phyloP scores from a whole-genome alignment of 2,113 vertebrate species.

The rabbit (Oryctolagus cuniculus) region mOryCun1.1 NC_091434.1:1054001-1054500 shows the following conservation, averaged over 20 bases:
- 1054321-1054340: not conserved
- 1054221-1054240: accelerated
- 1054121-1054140: no score
- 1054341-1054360: not conserved
- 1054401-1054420: no score
- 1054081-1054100: not conserved
- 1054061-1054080: no score
- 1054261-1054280: not conserved
- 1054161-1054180: not conserved
- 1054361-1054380: not conserved
- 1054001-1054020: accelerated
- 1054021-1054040: no score
- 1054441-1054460: not conserved
- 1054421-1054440: not conserved
- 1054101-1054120: not conserved
- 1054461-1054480: not conserved
- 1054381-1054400: not conserved
- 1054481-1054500: not conserved
- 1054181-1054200: not conserved
- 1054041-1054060: not conserved
- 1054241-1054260: accelerated
- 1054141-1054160: not conserved
- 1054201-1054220: not conserved
- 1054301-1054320: accelerated
- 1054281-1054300: not conserved